A percentile compares a stretch with the other conserved stretches of the same genome.
Conservation (phyloP, 2,797 vertebrate species). For the Eurystomus glaucurus region DNA sequence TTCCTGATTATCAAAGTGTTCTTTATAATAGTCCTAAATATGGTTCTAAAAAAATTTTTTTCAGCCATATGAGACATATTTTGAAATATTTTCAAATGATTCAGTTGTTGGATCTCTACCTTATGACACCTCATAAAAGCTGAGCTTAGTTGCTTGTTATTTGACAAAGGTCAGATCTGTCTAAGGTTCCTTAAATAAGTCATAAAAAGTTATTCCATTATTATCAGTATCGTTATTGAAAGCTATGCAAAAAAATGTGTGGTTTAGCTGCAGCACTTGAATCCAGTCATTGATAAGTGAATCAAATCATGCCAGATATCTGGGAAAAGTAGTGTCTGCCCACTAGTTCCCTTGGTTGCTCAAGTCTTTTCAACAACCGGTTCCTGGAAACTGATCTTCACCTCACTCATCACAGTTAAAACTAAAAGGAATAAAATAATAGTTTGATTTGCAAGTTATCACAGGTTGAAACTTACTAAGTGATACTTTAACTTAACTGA, state of each 20-base stretch:
- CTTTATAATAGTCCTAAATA: neutral
- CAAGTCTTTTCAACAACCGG: neutral
- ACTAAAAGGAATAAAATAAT: neutral
- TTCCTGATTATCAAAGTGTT: neutral
- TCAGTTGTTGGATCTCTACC: neutral
- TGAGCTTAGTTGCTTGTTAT: neutral
- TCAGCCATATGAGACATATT: rapidly evolving
- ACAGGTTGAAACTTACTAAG: neutral
- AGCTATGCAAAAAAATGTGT: neutral
- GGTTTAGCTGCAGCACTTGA: neutral
- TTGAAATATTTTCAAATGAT: neutral
- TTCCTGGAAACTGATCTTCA: neutral
- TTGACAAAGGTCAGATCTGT: neutral
- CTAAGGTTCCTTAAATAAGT: neutral
- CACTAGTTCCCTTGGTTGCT: neutral
- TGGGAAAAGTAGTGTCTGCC: neutral
- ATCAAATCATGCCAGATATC: neutral
- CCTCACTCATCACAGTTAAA: neutral
- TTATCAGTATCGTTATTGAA: neutral
- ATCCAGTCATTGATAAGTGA: neutral
- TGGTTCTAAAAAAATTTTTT: neutral
- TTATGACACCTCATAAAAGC: neutral
- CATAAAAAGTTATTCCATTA: neutral
- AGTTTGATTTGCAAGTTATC: neutral
- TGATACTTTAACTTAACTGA: neutral